Evolutionary conservation across 1,140 invertebrate genomes (phyloP).

Genomic region (Bombus waltoni): DNA sequence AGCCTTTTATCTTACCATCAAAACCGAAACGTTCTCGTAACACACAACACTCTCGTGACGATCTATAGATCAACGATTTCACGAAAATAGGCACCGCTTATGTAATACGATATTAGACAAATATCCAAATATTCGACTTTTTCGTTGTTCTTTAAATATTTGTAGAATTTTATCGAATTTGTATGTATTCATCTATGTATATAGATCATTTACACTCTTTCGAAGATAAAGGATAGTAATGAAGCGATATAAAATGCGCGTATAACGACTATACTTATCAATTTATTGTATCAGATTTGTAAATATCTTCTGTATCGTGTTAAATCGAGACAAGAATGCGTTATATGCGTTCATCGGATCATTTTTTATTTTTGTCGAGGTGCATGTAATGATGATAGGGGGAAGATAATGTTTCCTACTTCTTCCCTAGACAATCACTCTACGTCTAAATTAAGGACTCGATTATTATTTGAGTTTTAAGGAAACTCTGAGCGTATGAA

Average conservation of each 20-base stretch:
- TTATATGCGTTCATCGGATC: conserved; percentile 10
- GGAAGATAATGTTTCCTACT: not conserved
- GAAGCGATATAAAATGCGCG: conserved; percentile 20
- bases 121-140: conserved; percentile 9
- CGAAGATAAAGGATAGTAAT: conserved; percentile 4
- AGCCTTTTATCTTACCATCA: not conserved
- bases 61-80: conserved; percentile 24
- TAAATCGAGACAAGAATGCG: conserved; percentile 44
- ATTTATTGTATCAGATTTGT: conserved; percentile 35
- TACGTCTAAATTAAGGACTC: not conserved
- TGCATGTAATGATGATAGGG: not conserved
- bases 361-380: conserved; percentile 40
- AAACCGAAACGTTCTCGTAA: not conserved
- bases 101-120: conserved; percentile 1
- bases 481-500: not conserved
- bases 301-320: conserved; percentile 59
- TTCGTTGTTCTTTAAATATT: not conserved
- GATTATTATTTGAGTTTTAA: not conserved
- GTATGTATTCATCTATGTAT: conserved; percentile 48
- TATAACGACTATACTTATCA: not conserved
- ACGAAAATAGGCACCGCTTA: conserved; percentile 34
- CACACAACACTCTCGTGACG: not conserved
- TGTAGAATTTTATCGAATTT: conserved; percentile 34
- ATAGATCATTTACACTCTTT: conserved; percentile 47
- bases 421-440: not conserved